Base-by-base conservation (phyloP, 2,113 vertebrate species). In the Emydocephalus ijimae region DNA sequence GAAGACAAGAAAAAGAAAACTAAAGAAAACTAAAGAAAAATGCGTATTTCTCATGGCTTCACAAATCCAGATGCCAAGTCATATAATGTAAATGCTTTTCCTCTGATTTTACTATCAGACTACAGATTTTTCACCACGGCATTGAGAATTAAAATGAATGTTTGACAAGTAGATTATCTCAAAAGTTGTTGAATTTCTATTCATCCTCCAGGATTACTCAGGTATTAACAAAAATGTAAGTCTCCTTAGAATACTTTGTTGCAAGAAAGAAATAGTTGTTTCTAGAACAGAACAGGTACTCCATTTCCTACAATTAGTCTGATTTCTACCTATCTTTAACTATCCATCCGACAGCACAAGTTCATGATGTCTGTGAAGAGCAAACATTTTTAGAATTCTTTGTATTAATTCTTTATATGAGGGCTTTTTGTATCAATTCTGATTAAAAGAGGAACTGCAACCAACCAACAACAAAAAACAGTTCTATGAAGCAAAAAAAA, bases 21-120 rank as follows among this genome's bases (percentile, higher is more conserved):
- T 20, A 89, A 69, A 69, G 12, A 34, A 69, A 64, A 64, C 0
- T 11, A 64, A 69, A 69, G 29, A 69, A 69, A 69, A 34, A n/a
- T 6, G 1, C 5, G 0, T 18, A 11, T 43, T 89, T 43, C 4
- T 43, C 34, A 43, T 10, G 4, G n/a, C 34, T 59, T 59, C 34
- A 59, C 55, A 57, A 57, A 57, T 6, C 1, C 34, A 57, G 10
- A 1, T 24, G 3, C 88, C 55, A 43, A 39, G 20, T 7, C 56
- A 56, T 10, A 9, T 57, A 55, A 23, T 21, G 9, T 56, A 89
- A 89, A 21, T 45, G 23, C 55, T 89, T 54, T 9, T 39, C 21
- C 20, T 55, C 34, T 57, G 34, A 89, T 12, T 57, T 56, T 24
- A 1, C 88, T 39, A 57, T 89, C 29, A 57, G 54, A 55, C 21